Evolutionary conservation across 2,113 vertebrate species (phyloP), one percentile per base, ranked within the genome.

Genomic region (Phyllostomus hastatus): DNA sequence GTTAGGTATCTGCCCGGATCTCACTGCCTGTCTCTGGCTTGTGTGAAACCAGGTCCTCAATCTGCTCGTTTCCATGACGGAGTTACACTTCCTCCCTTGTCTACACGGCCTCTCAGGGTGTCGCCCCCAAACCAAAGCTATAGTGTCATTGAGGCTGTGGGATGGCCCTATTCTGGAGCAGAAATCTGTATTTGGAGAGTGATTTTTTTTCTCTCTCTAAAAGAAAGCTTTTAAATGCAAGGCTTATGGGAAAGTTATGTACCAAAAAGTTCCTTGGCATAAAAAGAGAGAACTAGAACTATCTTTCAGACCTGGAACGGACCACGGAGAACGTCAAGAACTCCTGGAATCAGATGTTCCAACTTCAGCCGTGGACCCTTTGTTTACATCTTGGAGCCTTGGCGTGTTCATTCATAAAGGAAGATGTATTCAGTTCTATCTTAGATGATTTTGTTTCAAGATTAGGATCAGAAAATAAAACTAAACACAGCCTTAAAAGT

Each of bases 141-240:
- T 7, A 78, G 46, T 72, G 94, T 48, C 78, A 92, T 92, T 54
- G 82, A 81, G 78, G 33, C 10, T 35, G 22, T n/a, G 22, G 33
- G 64, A 90, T n/a, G 64, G 31, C 22, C 61, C 78, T 61, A 22
- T 96, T 85, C 48, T 17, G 41, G 46, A 92, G 12, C 33, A 14
- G 0, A 46, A 61, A 38, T 94, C 38, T 57, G 10, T 41, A 95
- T 75, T 64, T 72, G 41, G 78, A 95, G 33, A 38, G 5, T 31
- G n/a, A 33, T 59, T 92, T 91, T 82, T 35, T 85, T 67, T 57
- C n/a, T 61, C 10, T 8, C 54, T 59, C 57, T 67, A 95, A 97
- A 85, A 81, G 90, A 92, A 92, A 87, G 46, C 8, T 59, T 96
- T 20, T 81, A 90, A 59, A 24, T 84, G n/a, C 5, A 87, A 48